Conservation (phyloP, 2,888 invertebrate species). For the Tenthredo livida region DNA sequence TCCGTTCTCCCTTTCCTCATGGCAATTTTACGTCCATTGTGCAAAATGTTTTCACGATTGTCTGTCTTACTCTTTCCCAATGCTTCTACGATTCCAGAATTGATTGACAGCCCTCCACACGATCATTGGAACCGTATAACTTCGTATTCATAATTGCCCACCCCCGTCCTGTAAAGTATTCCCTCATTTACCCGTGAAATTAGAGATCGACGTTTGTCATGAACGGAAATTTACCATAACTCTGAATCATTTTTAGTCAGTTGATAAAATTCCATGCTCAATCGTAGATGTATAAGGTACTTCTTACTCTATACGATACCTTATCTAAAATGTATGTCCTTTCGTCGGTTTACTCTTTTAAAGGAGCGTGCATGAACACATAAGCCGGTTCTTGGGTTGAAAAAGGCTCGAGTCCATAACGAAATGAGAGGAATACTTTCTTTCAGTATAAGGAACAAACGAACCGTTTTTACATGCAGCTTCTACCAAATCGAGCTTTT, state of each 20-base stretch:
- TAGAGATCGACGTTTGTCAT: neutral
- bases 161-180: neutral
- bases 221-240: neutral
- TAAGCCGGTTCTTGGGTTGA: neutral
- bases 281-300: neutral
- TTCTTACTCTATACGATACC: neutral
- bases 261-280: slow-evolving; percentile 18
- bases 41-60: slow-evolving; percentile 42
- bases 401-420: neutral
- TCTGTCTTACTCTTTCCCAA: neutral
- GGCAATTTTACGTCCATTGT: slow-evolving; percentile 49
- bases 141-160: neutral
- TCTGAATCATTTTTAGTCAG: slow-evolving; percentile 20
- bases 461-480: neutral
- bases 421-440: neutral
- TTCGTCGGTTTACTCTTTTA: slow-evolving; percentile 15
- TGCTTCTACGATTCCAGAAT: neutral
- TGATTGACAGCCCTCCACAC: neutral
- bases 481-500: neutral
- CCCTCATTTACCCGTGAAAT: neutral
- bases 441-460: neutral
- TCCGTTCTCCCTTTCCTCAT: slow-evolving; percentile 33
- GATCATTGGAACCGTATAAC: neutral
- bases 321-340: slow-evolving; percentile 8
- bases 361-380: neutral